Conservation (phyloP, 2,888 invertebrate species). For the Callyntrura guangdongensis region DNA sequence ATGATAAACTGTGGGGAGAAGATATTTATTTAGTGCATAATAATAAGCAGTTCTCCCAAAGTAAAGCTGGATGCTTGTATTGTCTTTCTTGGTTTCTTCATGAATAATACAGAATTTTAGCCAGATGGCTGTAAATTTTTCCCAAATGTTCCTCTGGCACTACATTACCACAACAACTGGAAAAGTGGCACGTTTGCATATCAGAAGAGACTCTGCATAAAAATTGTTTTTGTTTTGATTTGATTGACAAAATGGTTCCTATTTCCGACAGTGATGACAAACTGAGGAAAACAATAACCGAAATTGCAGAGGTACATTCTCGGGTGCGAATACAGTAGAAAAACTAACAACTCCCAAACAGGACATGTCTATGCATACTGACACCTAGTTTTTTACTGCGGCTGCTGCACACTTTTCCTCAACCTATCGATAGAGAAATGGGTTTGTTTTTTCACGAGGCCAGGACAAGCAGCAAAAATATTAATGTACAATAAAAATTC, state of each 20-base stretch:
- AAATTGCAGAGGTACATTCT: constrained; percentile 12
- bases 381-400: neutral
- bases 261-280: constrained; percentile 73
- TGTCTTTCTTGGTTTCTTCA: neutral
- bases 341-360: no score
- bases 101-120: neutral
- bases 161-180: constrained; percentile 4
- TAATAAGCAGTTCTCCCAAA: no score
- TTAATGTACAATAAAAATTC: constrained; percentile 70
- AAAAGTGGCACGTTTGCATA: neutral
- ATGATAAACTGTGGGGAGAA: no score
- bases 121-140: constrained; percentile 1
- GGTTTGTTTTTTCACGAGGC: neutral
- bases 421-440: neutral
- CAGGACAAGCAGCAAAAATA: constrained; percentile 24
- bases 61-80: neutral
- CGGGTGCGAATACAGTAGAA: neutral
- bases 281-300: constrained; percentile 52
- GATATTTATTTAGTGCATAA: no score
- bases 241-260: constrained; percentile 65
- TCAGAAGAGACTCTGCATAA: neutral
- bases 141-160: neutral
- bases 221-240: constrained; percentile 69
- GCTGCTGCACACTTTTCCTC: neutral
- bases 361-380: no score